These are phyloP conservation scores for Patella ulyssiponensis DNA, from an alignment of 2,888 invertebrate species.

Conservation along the genomic window DNA sequence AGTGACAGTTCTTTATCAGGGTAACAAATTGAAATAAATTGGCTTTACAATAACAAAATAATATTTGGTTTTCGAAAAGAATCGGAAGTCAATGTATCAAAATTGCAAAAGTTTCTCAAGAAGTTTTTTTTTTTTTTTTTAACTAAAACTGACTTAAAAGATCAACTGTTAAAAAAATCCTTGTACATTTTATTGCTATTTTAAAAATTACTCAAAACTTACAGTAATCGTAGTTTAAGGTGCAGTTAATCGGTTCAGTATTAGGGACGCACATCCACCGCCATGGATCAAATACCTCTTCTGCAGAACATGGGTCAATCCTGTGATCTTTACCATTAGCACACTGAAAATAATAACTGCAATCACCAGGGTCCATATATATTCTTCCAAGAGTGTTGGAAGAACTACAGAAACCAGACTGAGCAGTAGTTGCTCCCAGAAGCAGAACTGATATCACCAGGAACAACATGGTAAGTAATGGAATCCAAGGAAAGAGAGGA, in stretches of 20 bases:
- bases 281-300: neutral
- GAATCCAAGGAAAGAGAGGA: neutral
- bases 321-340: neutral
- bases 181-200: too few relatives aligned
- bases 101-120: too few relatives aligned
- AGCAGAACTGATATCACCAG: neutral
- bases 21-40: too few relatives aligned
- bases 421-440: neutral
- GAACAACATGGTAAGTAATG: neutral
- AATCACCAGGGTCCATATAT: neutral
- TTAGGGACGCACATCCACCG: neutral
- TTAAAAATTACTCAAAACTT: too few relatives aligned
- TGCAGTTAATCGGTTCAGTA: neutral
- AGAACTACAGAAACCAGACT: neutral
- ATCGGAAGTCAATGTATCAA: too few relatives aligned
- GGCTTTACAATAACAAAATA: too few relatives aligned
- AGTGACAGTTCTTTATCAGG: too few relatives aligned
- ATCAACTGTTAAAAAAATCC: too few relatives aligned
- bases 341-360: neutral
- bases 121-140: too few relatives aligned
- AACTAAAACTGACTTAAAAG: too few relatives aligned
- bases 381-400: neutral
- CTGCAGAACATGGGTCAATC: neutral
- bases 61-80: too few relatives aligned
- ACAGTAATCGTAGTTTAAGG: too few relatives aligned